Conservation (phyloP, 2,797 vertebrate genomes). For the Microctenopoma stevenorrisi region DNA sequence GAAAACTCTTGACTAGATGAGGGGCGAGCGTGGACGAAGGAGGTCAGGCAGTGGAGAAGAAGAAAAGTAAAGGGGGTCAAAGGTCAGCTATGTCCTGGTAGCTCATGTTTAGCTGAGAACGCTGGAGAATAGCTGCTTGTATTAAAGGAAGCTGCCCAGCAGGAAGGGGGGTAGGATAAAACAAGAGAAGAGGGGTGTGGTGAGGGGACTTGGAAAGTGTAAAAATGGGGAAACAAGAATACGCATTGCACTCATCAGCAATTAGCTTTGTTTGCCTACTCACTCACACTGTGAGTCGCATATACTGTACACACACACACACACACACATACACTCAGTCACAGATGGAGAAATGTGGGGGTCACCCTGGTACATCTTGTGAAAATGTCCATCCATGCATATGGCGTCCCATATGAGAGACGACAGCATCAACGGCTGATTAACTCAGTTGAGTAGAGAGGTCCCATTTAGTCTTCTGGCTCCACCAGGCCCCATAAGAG, state of each 20-base stretch:
- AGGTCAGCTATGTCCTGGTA: constrained; percentile 63
- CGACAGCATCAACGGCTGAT: constrained; percentile 42
- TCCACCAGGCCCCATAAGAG: constrained; percentile 57
- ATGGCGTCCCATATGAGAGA: constrained; percentile 74
- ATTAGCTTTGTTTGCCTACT: constrained; percentile 16
- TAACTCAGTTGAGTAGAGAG: constrained; percentile 62
- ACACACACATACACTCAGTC: constrained; percentile 26
- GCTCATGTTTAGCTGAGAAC: constrained; percentile 59
- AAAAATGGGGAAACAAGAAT: constrained; percentile 18
- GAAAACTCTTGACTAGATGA: constrained; percentile 31
- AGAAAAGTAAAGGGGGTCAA: constrained; percentile 61
- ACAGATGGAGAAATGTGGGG: constrained; percentile 62
- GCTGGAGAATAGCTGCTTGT: constrained; percentile 71
- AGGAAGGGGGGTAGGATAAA: constrained; percentile 11
- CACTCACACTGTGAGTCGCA: background rate
- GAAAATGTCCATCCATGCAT: constrained; percentile 66
- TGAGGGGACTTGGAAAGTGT: constrained; percentile 23
- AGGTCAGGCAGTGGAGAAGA: constrained; percentile 44
- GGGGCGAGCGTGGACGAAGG: constrained; percentile 10
- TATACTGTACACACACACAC: constrained; percentile 12
- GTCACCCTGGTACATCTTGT: constrained; percentile 26
- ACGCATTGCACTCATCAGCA: background rate
- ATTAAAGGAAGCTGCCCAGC: constrained; percentile 43
- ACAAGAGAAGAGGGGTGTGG: constrained; percentile 14
- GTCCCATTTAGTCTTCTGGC: constrained; percentile 56